These are phyloP conservation scores for Thalassoma bifasciatum DNA, from an alignment of 2,113 vertebrate species.

Conservation along the genomic window DNA sequence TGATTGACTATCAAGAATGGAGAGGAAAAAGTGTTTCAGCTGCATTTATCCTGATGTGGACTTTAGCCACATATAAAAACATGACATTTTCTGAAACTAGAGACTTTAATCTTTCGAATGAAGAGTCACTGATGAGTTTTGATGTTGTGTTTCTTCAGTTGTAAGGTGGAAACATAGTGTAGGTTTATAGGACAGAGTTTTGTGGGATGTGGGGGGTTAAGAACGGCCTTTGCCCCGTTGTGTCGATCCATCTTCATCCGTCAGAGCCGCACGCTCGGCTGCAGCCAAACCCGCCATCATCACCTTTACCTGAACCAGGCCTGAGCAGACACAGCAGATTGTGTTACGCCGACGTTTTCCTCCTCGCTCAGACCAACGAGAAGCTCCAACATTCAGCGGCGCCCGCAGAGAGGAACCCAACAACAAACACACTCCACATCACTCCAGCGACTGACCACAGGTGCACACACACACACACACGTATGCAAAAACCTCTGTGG, in stretches of 20 bases:
- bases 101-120: no score
- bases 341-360: conserved; percentile 66
- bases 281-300: conserved; percentile 31
- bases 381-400: conserved; percentile 27
- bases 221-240: conserved; percentile 6
- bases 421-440: conserved; percentile 69
- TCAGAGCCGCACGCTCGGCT: conserved; percentile 27
- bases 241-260: conserved; percentile 67
- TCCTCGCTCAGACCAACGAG: conserved; percentile 58
- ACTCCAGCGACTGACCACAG: conserved; percentile 73
- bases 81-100: no score
- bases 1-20: no score
- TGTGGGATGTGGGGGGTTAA: no score
- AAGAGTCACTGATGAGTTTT: no score
- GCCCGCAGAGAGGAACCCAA: conserved; percentile 59
- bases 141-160: no score
- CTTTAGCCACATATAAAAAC: no score
- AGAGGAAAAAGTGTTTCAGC: no score
- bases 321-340: conserved; percentile 57
- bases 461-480: conserved; percentile 67
- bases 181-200: no score
- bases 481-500: conserved; percentile 66
- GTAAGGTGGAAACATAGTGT: no score
- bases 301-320: conserved; percentile 74
- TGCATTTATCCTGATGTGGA: no score